A percentile compares a stretch with the other conserved stretches of the same genome.
These are phyloP conservation scores for Melitaea cinxia DNA, from an alignment of 1,140 invertebrate species.

Conservation along the genomic window DNA sequence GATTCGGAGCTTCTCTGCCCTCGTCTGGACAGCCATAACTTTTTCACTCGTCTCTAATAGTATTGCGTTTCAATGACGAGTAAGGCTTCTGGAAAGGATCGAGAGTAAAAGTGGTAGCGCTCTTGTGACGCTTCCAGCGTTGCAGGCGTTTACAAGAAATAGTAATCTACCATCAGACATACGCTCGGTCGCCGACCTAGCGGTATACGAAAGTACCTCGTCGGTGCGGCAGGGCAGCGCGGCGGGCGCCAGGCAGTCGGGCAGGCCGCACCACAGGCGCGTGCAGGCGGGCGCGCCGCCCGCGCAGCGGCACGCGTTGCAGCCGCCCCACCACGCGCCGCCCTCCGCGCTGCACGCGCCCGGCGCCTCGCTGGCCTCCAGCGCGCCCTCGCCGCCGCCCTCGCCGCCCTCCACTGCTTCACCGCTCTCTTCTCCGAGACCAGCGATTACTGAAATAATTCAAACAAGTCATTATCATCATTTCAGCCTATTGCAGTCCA, in stretches of 20 bases:
- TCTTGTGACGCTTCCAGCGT: too few relatives aligned
- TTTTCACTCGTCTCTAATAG: too few relatives aligned
- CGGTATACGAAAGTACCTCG: too few relatives aligned
- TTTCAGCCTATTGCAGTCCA: too few relatives aligned
- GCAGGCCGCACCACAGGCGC: slow-evolving; percentile 91
- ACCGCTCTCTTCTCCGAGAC: slow-evolving; percentile 86
- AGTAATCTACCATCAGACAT: neutral
- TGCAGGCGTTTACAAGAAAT: neutral
- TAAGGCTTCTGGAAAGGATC: too few relatives aligned
- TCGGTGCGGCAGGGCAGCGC: slow-evolving; percentile 82
- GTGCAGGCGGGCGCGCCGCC: slow-evolving; percentile 90
- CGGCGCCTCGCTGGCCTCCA: slow-evolving; percentile 51
- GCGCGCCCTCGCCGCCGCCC: slow-evolving; percentile 87
- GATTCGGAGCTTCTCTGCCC: too few relatives aligned
- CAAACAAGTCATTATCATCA: too few relatives aligned
- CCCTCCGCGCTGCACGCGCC: slow-evolving; percentile 68
- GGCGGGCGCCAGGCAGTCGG: slow-evolving; percentile 87
- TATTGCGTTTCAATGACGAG: too few relatives aligned
- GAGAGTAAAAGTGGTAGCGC: too few relatives aligned
- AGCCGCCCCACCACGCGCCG: slow-evolving; percentile 86
- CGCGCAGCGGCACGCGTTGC: slow-evolving; percentile 91
- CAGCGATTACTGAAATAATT: slow-evolving; percentile 54
- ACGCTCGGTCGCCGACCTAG: too few relatives aligned
- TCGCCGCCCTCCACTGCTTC: slow-evolving; percentile 89
- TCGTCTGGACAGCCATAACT: too few relatives aligned